Base-by-base conservation (phyloP, 2,888 invertebrate species). In the Leptinotarsa juncta region DNA sequence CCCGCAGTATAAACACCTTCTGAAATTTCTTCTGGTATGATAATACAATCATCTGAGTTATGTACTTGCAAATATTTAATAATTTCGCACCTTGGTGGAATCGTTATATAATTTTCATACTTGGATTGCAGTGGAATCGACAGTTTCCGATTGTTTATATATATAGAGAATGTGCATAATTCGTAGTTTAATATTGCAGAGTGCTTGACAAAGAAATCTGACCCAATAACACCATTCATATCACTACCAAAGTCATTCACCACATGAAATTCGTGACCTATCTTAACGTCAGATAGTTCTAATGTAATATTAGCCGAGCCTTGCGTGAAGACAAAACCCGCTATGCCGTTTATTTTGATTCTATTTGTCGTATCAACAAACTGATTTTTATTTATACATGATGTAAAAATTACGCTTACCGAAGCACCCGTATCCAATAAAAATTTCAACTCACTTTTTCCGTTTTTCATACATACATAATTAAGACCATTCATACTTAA, bases 231-330 rank as follows among this genome's bases (percentile, higher is more conserved):
- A 48, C 74, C 74, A 60, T 77, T 67, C 65, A 76, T 73, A 48
- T 49, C 26, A 65, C 57, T 55, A 20, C 66, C 69, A 49, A 72
- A 69, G 55, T 49, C 50, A n/a, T 77, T 60, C 42, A 74, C 55
- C 15, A 77, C 67, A 49, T 69, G 69, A 65, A 74, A 77, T 67
- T 71, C 69, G 65, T 77, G 77, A 71, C 49, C 49, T 26, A 77
- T 50, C n/a, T 50, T 60, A 48, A 48, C 32, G 50, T 67, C 60
- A 68, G 71, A 48, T 72, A 72, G 23, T 48, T 74, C 16, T 57
- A 70, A 77, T n/a, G 65, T 18, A 20, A 77, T 66, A 69, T 71
- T 57, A 51, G 69, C 60, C 48, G 74, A 74, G 18, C 77, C 71
- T 57, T 60, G 57, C 53, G 76, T 71, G 60, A 74, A 57, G 14